Evolutionary conservation across 2,888 invertebrate species (phyloP), one percentile per base, ranked within the genome.

Genomic region (Sminthurinus aureus): DNA sequence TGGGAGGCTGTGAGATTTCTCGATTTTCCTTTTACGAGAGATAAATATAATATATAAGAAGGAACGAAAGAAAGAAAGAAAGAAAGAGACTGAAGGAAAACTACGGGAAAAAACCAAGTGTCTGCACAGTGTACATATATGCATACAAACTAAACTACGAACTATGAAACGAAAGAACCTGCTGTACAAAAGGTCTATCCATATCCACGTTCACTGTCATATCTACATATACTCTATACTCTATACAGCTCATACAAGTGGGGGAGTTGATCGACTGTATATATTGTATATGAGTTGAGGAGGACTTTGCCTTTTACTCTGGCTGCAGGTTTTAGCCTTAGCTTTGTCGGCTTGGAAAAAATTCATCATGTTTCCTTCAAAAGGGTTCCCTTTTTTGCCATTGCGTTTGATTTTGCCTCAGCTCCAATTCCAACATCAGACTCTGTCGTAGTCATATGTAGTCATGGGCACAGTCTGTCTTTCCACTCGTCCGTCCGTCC

Each of bases 1-100:
- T 79, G 26, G 79, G 79, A 79, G 79, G 79, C 79, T 79, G 79
- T 69, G 69, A 79, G 79, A 79, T 79, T 79, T 79, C 79, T 79
- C 69, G 79, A 79, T 79, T 79, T 79, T 79, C 26, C 79, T 79
- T 78, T 79, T 26, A 75, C 51, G n/a, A 74, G 74, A 38, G 38
- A 74, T 50, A 38, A 74, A 74, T 38, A 74, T 15, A 38, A 74
- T 50, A 50, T n/a, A 38, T 38, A 38, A 38, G 38, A 18, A 50
- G 50, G 50, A 24, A 73, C 0, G 38, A 69, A 69, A 24, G 24
- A 69, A 69, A 69, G 24, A 20, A 69, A 15, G 24, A 69, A 69
- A 15, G 69, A 69, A 20, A 58, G 15, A 38, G 58, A 9, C 15
- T 58, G 58, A 58, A 58, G 58, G 9, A 58, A 52, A n/a, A n/a